Conservation (phyloP, 2,113 vertebrate genomes). For the Cricetomys ansorgei region DNA sequence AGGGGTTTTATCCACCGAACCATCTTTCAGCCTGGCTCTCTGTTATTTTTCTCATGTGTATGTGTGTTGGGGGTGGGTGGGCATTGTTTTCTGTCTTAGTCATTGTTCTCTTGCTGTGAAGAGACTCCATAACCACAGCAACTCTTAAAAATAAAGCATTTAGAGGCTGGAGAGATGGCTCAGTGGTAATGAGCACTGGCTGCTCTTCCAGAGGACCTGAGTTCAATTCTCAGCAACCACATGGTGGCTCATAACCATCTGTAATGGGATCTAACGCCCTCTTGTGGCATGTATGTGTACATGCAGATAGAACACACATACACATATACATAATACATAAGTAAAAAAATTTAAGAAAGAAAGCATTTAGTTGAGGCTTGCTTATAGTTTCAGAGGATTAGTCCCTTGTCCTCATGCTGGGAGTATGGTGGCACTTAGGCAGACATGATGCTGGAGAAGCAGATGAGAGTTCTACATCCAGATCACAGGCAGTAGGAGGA, state of each 20-base stretch:
- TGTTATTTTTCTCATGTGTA: background rate
- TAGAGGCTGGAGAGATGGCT: no score
- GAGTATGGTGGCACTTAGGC: background rate
- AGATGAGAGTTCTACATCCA: background rate
- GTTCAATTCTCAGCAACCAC: no score
- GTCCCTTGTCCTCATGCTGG: background rate
- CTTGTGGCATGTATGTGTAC: no score
- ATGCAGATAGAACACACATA: no score
- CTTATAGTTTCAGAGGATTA: background rate
- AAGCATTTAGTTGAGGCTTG: background rate
- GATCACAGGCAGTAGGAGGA: background rate
- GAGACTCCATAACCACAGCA: background rate
- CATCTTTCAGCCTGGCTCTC: background rate
- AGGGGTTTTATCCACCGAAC: background rate
- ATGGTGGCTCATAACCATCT: no score
- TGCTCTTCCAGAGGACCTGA: no score
- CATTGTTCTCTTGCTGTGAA: background rate
- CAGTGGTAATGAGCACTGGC: no score
- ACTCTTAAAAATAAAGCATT: background rate
- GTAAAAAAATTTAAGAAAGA: no score
- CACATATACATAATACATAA: no score
- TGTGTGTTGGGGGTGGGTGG: background rate
- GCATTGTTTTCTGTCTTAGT: background rate
- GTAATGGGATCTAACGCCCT: no score
- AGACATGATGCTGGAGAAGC: background rate